Evolutionary conservation across 35 echinoderm and acorn worm species (phyloP), one percentile per base, ranked within the genome.

Genomic region (Diadema setosum): DNA sequence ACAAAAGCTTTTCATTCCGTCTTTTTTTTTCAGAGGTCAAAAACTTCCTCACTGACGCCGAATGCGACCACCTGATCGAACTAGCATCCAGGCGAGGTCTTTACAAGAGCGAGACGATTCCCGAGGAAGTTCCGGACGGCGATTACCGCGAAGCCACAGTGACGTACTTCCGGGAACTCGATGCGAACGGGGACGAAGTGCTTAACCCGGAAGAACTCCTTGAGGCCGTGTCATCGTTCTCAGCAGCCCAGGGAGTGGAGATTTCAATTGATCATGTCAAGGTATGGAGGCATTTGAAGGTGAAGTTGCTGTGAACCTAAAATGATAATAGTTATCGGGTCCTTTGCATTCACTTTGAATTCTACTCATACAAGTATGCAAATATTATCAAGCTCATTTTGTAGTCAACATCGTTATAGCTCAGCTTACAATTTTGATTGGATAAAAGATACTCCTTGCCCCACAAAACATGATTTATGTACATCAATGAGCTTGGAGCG

Each of bases 11-110:
- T n/a, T n/a, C n/a, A n/a, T n/a, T n/a, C n/a, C n/a, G n/a, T n/a
- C n/a, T n/a, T 3, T 20, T 58, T 85, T 42, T 45, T 65, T 46
- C 61, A 91, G 90, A 91, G 44, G 80, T 91, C 6, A 84, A 23
- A 45, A 46, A 85, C 29, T 91, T 91, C 35, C 40, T 91, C 31
- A 86, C 65, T 20, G 32, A 73, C 42, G 90, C 85, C 52, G 90
- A 91, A 35, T 91, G 90, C 32, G 90, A 86, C n/a, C 90, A 91
- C 70, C 50, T 91, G 64, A 81, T 75, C 45, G 35, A 75, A 21
- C 11, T 91, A 39, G 90, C 90, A 17, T 21, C 42, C 26, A 70
- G 35, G 60, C 27, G 25, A 27, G 58, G 55, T 33, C 61, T 86
- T 18, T 9, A 25, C 36, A 65, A 32, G 36, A 86, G 84, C 46